phyloP scores from a whole-genome alignment of 2,113 vertebrate genomes.

The Tretioscincus oriximinensis region DNA sequence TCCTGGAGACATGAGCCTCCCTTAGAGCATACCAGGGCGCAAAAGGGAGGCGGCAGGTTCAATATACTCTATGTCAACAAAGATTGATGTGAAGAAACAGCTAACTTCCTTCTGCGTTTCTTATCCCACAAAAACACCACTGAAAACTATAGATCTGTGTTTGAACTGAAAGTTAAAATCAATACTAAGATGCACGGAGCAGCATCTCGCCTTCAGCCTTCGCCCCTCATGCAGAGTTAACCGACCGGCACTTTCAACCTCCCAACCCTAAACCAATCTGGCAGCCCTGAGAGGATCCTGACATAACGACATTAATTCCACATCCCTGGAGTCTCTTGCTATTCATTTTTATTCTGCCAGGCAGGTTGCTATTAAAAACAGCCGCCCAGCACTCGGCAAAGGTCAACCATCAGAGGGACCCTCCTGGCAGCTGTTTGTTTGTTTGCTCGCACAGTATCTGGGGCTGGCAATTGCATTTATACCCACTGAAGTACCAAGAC shows the following conservation, averaged over 20 bases:
- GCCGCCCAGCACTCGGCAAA: slow-evolving; percentile 66
- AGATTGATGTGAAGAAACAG: no score
- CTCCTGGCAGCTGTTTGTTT: slow-evolving; percentile 79
- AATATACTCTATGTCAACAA: no score
- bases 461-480: slow-evolving; percentile 75
- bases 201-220: neutral
- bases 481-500: slow-evolving; percentile 74
- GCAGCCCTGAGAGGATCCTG: neutral
- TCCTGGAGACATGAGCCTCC: no score
- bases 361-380: slow-evolving; percentile 72
- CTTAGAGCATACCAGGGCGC: no score
- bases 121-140: no score
- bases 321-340: slow-evolving; percentile 17
- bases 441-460: slow-evolving; percentile 77
- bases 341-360: slow-evolving; percentile 40
- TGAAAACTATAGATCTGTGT: neutral
- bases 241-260: neutral
- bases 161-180: neutral
- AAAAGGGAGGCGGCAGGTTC: no score
- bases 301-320: slow-evolving; percentile 33
- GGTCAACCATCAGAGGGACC: slow-evolving; percentile 73
- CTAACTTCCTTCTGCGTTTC: neutral
- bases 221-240: no score
- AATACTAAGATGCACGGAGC: no score
- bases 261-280: neutral